phyloP scores from a whole-genome alignment of 1,140 invertebrate species.

The Carposina sasakii region DNA sequence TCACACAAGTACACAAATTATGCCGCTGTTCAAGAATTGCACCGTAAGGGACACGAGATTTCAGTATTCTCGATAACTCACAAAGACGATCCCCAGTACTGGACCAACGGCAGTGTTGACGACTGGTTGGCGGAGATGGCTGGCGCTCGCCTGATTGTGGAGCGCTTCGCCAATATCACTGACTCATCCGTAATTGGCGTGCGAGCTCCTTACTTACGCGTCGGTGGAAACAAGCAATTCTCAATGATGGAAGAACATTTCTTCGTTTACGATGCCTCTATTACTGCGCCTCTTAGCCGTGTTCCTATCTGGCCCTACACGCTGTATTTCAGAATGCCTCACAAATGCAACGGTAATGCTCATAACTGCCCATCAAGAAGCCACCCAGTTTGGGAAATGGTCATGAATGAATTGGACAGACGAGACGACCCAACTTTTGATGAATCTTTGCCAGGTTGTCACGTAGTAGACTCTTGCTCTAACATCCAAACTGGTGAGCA shows the following conservation, averaged over 20 bases:
- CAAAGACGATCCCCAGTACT: conserved; percentile 92
- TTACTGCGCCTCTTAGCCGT: conserved; percentile 89
- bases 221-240: conserved; percentile 96
- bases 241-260: conserved; percentile 97
- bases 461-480: conserved; percentile 95
- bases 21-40: conserved; percentile 92
- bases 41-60: conserved; percentile 94
- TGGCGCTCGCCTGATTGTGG: conserved; percentile 89
- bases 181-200: conserved; percentile 92
- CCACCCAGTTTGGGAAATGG: conserved; percentile 96
- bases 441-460: conserved; percentile 92
- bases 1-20: conserved; percentile 98
- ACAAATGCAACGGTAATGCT: conserved; percentile 94
- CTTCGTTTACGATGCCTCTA: conserved; percentile 95
- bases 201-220: conserved; percentile 90
- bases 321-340: conserved; percentile 94
- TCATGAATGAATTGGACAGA: conserved; percentile 95
- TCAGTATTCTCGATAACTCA: conserved; percentile 94
- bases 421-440: conserved; percentile 93
- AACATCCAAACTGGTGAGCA: conserved; percentile 93
- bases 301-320: conserved; percentile 97
- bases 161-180: conserved; percentile 93
- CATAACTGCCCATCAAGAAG: conserved; percentile 92
- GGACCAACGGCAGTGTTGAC: conserved; percentile 89
- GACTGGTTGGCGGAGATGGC: conserved; percentile 97